phyloP scores from a whole-genome alignment of 1,140 invertebrate genomes.

The Paraescarpia echinospica region DNA sequence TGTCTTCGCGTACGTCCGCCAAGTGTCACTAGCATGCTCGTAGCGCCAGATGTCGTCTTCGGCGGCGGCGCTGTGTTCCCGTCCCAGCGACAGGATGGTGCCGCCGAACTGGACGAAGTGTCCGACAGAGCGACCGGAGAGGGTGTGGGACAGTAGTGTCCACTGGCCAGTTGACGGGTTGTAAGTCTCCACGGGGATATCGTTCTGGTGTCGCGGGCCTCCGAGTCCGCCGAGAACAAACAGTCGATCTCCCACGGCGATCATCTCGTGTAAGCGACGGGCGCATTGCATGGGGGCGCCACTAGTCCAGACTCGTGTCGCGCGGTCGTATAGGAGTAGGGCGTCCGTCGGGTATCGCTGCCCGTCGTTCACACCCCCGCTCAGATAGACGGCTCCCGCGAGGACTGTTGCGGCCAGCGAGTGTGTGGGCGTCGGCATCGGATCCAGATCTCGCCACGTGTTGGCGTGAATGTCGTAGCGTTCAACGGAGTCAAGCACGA shows the following conservation, averaged over 20 bases:
- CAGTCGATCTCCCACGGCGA: conserved; percentile 33
- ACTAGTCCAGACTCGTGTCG: conserved; percentile 42
- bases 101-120: conserved; percentile 50
- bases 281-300: conserved; percentile 53
- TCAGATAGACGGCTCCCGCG: conserved; percentile 46
- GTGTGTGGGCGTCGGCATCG: conserved; percentile 65
- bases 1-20: conserved; percentile 50
- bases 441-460: conserved; percentile 74
- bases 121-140: conserved; percentile 53
- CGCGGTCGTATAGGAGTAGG: conserved; percentile 46
- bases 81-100: conserved; percentile 48
- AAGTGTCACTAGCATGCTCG: conserved; percentile 43
- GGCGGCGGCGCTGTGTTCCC: conserved; percentile 53
- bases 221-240: conserved; percentile 52
- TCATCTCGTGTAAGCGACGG: conserved; percentile 54
- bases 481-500: conserved; percentile 79
- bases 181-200: conserved; percentile 54
- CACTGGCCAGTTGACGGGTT: conserved; percentile 49
- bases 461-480: conserved; percentile 78
- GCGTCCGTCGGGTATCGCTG: conserved; percentile 46
- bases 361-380: conserved; percentile 49
- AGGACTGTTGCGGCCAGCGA: conserved; percentile 43
- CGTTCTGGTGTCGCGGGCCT: conserved; percentile 42
- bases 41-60: conserved; percentile 57
- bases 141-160: conserved; percentile 49